Base-by-base conservation (phyloP, 2,888 invertebrate genomes). In the Caenorhabditis sp. region DNA sequence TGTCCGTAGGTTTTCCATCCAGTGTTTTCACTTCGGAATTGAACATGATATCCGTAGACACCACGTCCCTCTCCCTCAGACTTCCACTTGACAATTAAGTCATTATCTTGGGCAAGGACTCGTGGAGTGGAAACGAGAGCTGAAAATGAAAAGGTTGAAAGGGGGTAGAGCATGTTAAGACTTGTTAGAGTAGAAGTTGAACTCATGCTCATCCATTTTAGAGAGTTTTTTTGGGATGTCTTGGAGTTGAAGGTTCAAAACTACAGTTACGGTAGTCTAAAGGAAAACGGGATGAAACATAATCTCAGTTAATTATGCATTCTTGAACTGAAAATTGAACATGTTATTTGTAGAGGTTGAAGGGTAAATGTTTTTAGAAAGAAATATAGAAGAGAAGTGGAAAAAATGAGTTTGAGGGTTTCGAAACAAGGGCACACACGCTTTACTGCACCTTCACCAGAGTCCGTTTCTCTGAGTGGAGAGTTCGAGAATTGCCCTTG, bases 21-120 rank as follows among this genome's bases (percentile, higher is more conserved):
- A 24, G 86, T 80, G 24, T 87, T 86, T 38, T 86, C 87, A 26
- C 84, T 87, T 35, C 83, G 51, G 87, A 89, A 92, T 77, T 91
- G 89, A 49, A 92, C 87, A 54, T 90, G 86, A 85, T 92, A 92
- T 72, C 91, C 92, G 75, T 87, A 91, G 51, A 92, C 91, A 26
- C 91, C 91, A 44, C 90, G 86, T 51, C 92, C 92, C 28, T 88
- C 89, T 26, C 92, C 92, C 68, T 89, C 88, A 44, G 89, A 89
- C 66, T 84, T 84, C 92, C 92, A 92, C 24, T 87, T 82, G 19
- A 92, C 92, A 35, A 83, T 76, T 22, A 92, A 76, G 28, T 89
- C 89, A 51, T 88, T 88, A 66, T 90, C 89, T 28, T 86, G 77
- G 8, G 86, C 80, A 8, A 87, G 85, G 16, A 92, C 89, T 44